A percentile compares a stretch with the other conserved stretches of the same genome.
phyloP scores from a whole-genome alignment of 92 coral and sea anemone species.

The Virgularia gustaviana region DNA sequence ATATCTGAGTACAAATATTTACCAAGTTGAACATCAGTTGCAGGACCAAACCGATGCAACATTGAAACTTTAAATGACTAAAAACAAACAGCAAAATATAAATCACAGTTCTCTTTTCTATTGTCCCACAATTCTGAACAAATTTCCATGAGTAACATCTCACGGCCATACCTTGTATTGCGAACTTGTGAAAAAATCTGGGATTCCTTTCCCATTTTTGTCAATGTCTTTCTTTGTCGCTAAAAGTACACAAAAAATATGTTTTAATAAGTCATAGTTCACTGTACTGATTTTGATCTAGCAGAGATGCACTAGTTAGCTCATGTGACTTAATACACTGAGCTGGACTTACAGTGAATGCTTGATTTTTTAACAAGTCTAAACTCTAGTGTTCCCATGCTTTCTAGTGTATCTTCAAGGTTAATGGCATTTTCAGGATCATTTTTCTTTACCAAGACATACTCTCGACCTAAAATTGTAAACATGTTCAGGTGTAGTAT shows the following conservation, averaged over 20 bases:
- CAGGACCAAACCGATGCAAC: slow-evolving; percentile 21
- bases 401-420: slow-evolving; percentile 73
- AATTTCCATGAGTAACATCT: no score
- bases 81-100: no score
- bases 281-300: no score
- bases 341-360: slow-evolving; percentile 74
- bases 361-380: slow-evolving; percentile 61
- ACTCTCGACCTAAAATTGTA: slow-evolving; percentile 69
- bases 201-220: slow-evolving; percentile 49
- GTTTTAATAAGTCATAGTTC: no score
- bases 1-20: no score
- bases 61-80: slow-evolving; percentile 29
- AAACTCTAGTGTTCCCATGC: slow-evolving; percentile 87
- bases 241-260: slow-evolving; percentile 1
- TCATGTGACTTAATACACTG: no score
- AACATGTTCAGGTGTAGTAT: background rate
- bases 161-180: slow-evolving; percentile 93
- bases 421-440: slow-evolving; percentile 68
- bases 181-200: slow-evolving; percentile 43
- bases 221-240: slow-evolving; percentile 59
- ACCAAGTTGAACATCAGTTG: slow-evolving; percentile 38
- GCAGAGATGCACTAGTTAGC: no score
- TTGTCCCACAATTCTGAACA: no score
- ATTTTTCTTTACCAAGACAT: slow-evolving; percentile 76
- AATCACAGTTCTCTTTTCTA: no score